phyloP scores from a whole-genome alignment of 1,140 invertebrate species.

The Scaptomyza montana region DNA sequence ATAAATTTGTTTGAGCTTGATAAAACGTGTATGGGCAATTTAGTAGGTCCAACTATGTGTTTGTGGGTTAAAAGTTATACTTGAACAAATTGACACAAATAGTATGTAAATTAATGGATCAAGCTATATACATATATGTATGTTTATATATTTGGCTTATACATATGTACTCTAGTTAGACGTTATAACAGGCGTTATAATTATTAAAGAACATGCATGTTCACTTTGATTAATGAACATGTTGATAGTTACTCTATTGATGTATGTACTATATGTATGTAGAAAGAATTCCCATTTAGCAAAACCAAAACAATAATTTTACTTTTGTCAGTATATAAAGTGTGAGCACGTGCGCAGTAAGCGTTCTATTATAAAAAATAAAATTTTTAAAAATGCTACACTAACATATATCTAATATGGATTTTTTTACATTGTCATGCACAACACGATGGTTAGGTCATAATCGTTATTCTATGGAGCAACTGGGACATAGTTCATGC shows the following conservation, averaged over 20 bases:
- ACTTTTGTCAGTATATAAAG: background rate
- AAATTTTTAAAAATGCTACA: conserved; percentile 54
- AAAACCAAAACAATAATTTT: background rate
- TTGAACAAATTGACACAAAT: conserved; percentile 48
- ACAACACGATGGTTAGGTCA: conserved; percentile 58
- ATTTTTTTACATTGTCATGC: conserved; percentile 51
- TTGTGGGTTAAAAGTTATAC: conserved; percentile 28
- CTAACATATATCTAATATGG: conserved; percentile 37
- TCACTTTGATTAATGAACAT: conserved; percentile 59
- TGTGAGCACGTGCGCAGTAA: conserved; percentile 11
- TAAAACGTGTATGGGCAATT: background rate
- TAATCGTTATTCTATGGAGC: conserved; percentile 49
- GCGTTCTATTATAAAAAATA: background rate
- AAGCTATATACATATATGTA: background rate
- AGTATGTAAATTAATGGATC: conserved; percentile 45
- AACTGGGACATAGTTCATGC: conserved; percentile 29
- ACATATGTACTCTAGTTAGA: background rate
- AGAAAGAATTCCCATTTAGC: background rate
- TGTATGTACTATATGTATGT: background rate
- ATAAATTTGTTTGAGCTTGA: conserved; percentile 12
- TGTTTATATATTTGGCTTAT: conserved; percentile 8
- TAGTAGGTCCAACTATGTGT: background rate
- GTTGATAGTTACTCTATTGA: conserved; percentile 58
- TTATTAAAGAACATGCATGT: conserved; percentile 63
- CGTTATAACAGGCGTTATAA: conserved; percentile 60